Evolutionary conservation across 2,797 vertebrate genomes (phyloP).

Genomic region (Phyllotis vaccarum): DNA sequence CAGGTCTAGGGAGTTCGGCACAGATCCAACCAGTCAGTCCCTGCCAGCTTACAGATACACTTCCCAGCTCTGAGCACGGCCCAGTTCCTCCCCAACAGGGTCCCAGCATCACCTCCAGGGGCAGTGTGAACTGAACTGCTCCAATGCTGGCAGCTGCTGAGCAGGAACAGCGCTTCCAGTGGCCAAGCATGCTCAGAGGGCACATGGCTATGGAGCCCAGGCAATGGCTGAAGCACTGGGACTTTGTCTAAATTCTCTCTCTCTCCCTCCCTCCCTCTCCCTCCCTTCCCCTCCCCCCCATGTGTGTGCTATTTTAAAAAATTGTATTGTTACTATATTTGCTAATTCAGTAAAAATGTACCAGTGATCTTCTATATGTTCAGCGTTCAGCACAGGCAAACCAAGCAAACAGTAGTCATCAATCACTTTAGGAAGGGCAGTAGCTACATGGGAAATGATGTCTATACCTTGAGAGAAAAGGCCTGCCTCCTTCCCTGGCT

Average conservation of each 20-base stretch:
- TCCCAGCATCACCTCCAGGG: not conserved
- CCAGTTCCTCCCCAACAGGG: not conserved
- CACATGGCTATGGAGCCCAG: not conserved
- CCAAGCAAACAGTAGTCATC: not conserved
- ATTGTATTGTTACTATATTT: not conserved
- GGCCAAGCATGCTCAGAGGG: not conserved
- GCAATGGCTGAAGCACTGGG: not conserved
- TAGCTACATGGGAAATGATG: not conserved
- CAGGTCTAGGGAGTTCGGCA: not conserved
- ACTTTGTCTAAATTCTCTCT: not conserved
- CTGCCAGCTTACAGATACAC: not conserved
- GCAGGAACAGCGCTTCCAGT: not conserved
- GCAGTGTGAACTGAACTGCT: not conserved
- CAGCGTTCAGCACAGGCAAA: not conserved
- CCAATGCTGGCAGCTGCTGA: rapidly evolving
- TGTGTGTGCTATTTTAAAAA: not conserved
- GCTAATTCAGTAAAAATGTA: not conserved
- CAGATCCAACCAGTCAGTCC: not conserved
- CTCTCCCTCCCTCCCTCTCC: not conserved
- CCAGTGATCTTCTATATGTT: rapidly evolving
- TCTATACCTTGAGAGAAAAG: not conserved
- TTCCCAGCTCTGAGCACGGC: not conserved
- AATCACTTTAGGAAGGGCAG: not conserved
- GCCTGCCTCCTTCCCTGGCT: rapidly evolving
- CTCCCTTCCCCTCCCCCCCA: too few relatives aligned